Conservation (phyloP, 2,113 vertebrate genomes). For the Eleginops maclovinus region DNA sequence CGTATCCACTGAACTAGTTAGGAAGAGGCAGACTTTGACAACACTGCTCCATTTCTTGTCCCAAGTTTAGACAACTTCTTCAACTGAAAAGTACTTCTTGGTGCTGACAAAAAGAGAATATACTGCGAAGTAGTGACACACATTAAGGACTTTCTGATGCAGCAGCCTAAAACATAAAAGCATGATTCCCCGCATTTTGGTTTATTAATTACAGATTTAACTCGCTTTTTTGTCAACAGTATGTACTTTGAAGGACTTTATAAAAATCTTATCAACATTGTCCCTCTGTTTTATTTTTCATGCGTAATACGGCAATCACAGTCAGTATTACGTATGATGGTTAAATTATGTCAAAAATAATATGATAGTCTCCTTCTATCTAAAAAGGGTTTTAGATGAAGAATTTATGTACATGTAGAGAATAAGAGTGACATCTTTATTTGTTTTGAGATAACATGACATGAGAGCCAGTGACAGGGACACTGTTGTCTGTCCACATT, state of each 20-base stretch:
- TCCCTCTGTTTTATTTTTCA: background rate
- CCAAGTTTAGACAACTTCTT: conserved; percentile 48
- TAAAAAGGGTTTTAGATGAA: background rate
- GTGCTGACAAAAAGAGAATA: conserved; percentile 14
- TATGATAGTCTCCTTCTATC: background rate
- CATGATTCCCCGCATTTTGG: background rate
- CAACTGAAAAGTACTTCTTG: conserved; percentile 28
- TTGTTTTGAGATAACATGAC: conserved; percentile 7
- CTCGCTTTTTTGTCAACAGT: background rate
- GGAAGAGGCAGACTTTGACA: conserved; percentile 38
- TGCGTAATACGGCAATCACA: background rate
- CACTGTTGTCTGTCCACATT: conserved; percentile 17
- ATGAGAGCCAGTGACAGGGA: conserved; percentile 8
- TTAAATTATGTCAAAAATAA: background rate
- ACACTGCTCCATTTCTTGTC: conserved; percentile 23
- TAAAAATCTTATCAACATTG: background rate
- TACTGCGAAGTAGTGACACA: conserved; percentile 8
- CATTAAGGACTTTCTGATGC: conserved; percentile 22
- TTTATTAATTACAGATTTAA: conserved; percentile 6
- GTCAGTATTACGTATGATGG: background rate
- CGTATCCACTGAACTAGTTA: conserved; percentile 35
- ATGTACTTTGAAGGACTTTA: background rate
- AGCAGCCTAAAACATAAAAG: background rate
- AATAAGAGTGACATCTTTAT: background rate
- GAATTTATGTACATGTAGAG: background rate